These are phyloP conservation scores for Megaceryle torquata DNA, from an alignment of 2,113 vertebrate species.

Conservation along the genomic window DNA sequence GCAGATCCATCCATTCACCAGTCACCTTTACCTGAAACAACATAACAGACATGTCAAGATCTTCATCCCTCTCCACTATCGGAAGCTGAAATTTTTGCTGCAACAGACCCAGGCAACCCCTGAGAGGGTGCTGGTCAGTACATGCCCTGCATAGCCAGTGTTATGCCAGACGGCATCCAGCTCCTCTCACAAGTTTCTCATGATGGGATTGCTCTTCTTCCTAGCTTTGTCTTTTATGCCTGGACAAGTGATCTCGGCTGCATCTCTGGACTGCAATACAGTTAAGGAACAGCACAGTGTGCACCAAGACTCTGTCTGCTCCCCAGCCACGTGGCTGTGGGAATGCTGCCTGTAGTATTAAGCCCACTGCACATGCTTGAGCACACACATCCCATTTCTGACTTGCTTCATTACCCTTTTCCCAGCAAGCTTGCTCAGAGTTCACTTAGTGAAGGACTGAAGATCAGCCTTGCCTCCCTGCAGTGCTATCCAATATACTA, in stretches of 20 bases:
- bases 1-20: neutral
- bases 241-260: neutral
- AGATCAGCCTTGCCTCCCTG: neutral
- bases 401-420: neutral
- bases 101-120: neutral
- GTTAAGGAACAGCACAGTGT: neutral
- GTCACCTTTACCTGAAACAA: neutral
- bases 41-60: neutral
- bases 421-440: neutral
- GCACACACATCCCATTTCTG: neutral
- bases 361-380: neutral
- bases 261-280: neutral
- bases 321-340: neutral
- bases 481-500: neutral
- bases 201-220: neutral
- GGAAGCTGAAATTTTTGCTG: neutral
- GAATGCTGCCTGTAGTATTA: neutral
- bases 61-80: neutral
- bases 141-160: neutral
- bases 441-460: conserved; percentile 10
- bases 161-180: neutral
- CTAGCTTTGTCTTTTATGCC: neutral
- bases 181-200: neutral
- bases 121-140: neutral
- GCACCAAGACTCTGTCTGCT: neutral